These are phyloP conservation scores for Eurypyga helias DNA, from an alignment of 2,113 vertebrate genomes.

Conservation along the genomic window DNA sequence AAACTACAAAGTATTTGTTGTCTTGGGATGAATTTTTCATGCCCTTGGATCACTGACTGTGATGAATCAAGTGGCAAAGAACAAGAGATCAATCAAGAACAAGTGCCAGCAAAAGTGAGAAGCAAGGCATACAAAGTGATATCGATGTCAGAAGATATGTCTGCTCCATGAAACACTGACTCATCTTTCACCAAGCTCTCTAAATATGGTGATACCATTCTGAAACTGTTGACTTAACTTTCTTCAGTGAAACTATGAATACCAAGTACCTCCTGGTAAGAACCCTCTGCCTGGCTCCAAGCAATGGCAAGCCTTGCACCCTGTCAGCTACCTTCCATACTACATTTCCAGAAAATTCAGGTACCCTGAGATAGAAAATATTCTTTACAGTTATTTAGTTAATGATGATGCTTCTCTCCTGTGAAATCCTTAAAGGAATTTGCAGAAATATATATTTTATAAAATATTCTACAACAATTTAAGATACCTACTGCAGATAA, in stretches of 20 bases:
- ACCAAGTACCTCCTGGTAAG: background rate
- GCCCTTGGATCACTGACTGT: background rate
- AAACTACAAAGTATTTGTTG: conserved; percentile 14
- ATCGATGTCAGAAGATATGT: background rate
- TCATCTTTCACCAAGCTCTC: background rate
- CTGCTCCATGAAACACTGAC: background rate
- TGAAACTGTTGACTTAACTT: background rate
- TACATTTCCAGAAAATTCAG: background rate
- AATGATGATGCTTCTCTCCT: background rate
- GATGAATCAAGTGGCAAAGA: conserved; percentile 39
- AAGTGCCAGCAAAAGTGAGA: background rate
- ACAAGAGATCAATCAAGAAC: conserved; percentile 39
- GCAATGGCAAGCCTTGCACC: background rate
- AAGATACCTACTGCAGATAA: background rate
- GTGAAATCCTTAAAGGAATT: background rate
- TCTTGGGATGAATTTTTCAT: conserved; percentile 40
- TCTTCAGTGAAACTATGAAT: conserved; percentile 14
- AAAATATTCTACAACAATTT: background rate
- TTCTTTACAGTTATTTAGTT: background rate
- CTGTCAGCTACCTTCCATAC: background rate
- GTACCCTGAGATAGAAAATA: background rate
- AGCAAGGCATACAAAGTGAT: background rate
- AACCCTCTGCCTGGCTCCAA: background rate
- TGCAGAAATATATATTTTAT: rapidly evolving
- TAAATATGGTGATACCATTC: background rate